Base-by-base conservation (phyloP, 2,797 vertebrate genomes). In the Meriones psammophilus region DNA sequence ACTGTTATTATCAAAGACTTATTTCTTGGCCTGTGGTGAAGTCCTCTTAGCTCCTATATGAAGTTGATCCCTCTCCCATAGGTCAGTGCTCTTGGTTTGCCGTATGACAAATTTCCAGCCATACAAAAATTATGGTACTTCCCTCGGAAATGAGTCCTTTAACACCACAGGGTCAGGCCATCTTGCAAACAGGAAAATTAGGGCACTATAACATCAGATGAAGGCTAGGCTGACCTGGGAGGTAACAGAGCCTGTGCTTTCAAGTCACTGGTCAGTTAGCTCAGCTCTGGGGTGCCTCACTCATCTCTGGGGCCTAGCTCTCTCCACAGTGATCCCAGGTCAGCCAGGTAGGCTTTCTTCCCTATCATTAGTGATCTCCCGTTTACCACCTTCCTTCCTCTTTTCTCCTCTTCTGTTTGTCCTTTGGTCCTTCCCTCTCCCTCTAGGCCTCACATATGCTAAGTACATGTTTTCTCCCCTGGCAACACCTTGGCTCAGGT, bases 161-260 rank as follows among this genome's bases (percentile, higher is more conserved):
- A 39, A 46, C 46, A 69, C 68, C 30, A 18, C 15, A 87, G 17
- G 28, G 24, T 78, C 71, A 95, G 91, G 54, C 64, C 71, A n/a
- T 91, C 92, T 95, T 79, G 84, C 71, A 79, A 64, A 50, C 36
- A 56, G 81, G 71, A 66, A 88, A 88, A 93, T 83, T 80, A 91
- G 83, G 91, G 56, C 54, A 66, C 62, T 46, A 58, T 84, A 84
- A 46, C 91, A 64, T n/a, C 54, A 71, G 33, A 28, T 20, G 58
- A 92, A 3, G 36, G 20, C 5, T 8, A n/a, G 69, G 64, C 3
- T 50, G 13, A 20, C n/a, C 24, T 69, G 46, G 46, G 46, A 50
- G 9, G 46, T 50, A 85, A 74, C 81, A 28, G 50, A 79, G 33
- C 39, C 13, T 73, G n/a, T 33, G 73, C 30, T 76, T 92, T 54